A percentile compares a stretch with the other conserved stretches of the same genome.
These are phyloP conservation scores for Gavia stellata DNA, from an alignment of 2,113 vertebrate species.

Conservation along the genomic window DNA sequence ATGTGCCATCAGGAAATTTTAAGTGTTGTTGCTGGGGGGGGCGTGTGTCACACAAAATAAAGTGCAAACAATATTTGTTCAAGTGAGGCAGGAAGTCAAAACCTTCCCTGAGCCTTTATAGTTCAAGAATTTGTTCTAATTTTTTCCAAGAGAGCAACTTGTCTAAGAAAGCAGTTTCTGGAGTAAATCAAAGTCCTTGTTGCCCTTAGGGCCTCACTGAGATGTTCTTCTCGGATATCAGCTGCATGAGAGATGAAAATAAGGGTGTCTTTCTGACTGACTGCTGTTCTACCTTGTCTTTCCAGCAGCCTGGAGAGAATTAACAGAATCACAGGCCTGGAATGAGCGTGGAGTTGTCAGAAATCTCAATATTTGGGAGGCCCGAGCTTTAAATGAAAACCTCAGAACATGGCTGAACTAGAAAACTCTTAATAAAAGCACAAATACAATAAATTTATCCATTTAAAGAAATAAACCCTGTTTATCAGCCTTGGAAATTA, in stretches of 20 bases:
- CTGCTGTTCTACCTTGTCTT: not conserved
- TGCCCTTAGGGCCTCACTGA: conserved; percentile 11
- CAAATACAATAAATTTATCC: not conserved
- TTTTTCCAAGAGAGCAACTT: not conserved
- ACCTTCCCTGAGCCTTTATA: not conserved
- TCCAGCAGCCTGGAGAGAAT: not conserved
- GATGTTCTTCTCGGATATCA: conserved; percentile 27
- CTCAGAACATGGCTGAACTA: not conserved
- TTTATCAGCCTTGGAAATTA: not conserved
- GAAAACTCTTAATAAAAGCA: not conserved
- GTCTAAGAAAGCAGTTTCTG: conserved; percentile 37
- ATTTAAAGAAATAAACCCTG: not conserved
- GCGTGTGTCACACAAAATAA: not conserved
- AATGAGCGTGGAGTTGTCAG: not conserved
- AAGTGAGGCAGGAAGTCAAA: not conserved
- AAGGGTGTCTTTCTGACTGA: not conserved
- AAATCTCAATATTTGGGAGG: not conserved
- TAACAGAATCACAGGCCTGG: not conserved
- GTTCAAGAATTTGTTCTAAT: not conserved
- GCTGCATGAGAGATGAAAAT: not conserved
- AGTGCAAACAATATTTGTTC: not conserved
- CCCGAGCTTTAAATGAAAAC: not conserved
- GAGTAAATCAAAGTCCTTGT: conserved; percentile 31
- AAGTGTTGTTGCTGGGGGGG: not conserved
- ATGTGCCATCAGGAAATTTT: not conserved